Conservation (phyloP, 2,888 invertebrate species). For the Patella depressa region DNA sequence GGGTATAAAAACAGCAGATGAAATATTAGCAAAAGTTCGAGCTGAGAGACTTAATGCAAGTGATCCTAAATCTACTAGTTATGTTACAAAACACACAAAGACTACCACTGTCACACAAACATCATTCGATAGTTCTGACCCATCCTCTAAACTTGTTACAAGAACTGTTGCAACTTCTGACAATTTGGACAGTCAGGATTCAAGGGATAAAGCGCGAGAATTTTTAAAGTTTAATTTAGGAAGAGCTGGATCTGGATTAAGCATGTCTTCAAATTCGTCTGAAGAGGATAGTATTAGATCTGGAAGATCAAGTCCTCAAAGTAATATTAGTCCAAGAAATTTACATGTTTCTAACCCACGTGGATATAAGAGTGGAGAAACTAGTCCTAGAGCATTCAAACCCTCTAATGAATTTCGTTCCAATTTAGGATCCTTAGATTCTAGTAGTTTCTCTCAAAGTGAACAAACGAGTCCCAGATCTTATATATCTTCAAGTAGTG, state of each 20-base stretch:
- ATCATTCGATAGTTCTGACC: neutral
- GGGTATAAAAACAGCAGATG: neutral
- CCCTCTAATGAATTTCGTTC: conserved; percentile 3
- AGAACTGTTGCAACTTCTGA: conserved; percentile 1
- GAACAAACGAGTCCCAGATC: neutral
- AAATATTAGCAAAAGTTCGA: neutral
- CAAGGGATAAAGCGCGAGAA: neutral
- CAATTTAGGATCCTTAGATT: neutral
- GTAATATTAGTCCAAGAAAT: neutral
- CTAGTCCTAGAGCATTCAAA: neutral
- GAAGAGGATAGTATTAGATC: neutral
- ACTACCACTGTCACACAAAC: neutral
- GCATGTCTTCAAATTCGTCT: neutral
- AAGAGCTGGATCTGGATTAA: neutral
- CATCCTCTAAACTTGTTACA: neutral
- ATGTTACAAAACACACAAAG: neutral
- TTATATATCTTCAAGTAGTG: neutral
- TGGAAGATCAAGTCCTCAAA: no score
- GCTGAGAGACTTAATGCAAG: neutral
- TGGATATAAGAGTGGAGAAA: conserved; percentile 3
- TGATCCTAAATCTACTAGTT: neutral
- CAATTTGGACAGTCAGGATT: neutral
- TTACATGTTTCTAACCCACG: neutral
- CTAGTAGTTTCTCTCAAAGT: neutral
- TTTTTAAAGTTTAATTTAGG: neutral